These are phyloP conservation scores for Panonychus citri DNA, from an alignment of 1,140 invertebrate species.

Conservation along the genomic window DNA sequence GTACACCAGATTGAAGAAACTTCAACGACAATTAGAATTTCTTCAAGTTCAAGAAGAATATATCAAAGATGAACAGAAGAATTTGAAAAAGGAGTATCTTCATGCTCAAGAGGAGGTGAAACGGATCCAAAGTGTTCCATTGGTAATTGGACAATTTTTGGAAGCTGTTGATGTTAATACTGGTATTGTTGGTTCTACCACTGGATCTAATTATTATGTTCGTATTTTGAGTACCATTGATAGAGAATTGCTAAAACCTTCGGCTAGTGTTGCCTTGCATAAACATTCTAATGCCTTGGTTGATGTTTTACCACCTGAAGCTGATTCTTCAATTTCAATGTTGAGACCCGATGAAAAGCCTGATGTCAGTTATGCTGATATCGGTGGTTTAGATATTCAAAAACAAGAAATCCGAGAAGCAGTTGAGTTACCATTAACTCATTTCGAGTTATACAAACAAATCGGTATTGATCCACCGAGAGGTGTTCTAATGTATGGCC, in stretches of 20 bases:
- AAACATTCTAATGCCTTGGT: constrained; percentile 95
- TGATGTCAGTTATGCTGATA: constrained; percentile 86
- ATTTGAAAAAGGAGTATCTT: constrained; percentile 87
- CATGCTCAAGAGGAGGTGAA: constrained; percentile 92
- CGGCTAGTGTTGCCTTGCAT: constrained; percentile 82
- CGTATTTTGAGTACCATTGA: constrained; percentile 84
- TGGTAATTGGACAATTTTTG: constrained; percentile 92
- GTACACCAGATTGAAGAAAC: constrained; percentile 87
- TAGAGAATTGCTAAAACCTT: constrained; percentile 79
- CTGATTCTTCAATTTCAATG: constrained; percentile 94
- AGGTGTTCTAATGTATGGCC: constrained; percentile 93
- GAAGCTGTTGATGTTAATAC: constrained; percentile 96
- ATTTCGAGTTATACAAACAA: constrained; percentile 97
- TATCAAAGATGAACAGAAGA: constrained; percentile 92
- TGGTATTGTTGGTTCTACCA: constrained; percentile 66
- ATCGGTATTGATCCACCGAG: constrained; percentile 88
- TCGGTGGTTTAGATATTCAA: constrained; percentile 98
- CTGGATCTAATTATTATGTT: constrained; percentile 86
- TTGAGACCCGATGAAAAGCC: constrained; percentile 93
- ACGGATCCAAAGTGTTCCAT: constrained; percentile 82
- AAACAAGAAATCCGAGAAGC: constrained; percentile 98
- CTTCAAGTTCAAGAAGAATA: constrained; percentile 93
- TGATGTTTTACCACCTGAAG: constrained; percentile 87
- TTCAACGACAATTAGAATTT: constrained; percentile 85
- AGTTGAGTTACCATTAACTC: constrained; percentile 88